Conservation (phyloP, 2,113 vertebrate species). For the Triplophysa dalaica region DNA sequence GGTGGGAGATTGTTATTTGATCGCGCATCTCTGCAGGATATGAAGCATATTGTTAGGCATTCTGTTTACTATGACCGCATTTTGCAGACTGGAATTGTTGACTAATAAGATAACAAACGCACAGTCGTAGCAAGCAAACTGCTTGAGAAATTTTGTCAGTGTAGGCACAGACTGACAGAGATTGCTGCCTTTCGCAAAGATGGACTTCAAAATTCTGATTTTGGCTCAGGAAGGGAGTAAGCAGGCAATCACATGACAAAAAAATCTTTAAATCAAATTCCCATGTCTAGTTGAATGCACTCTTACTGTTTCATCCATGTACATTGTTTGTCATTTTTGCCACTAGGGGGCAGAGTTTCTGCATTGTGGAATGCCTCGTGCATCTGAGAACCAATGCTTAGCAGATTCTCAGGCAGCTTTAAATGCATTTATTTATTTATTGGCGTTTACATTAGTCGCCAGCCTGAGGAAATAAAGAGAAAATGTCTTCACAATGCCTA, state of each 20-base stretch:
- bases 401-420: conserved; percentile 16
- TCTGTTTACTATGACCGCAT: neutral
- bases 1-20: neutral
- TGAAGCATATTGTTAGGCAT: conserved; percentile 21
- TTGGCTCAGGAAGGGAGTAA: no score
- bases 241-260: neutral
- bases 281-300: neutral
- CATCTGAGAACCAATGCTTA: neutral
- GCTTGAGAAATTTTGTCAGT: neutral
- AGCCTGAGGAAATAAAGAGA: conserved; percentile 13
- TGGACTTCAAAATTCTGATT: no score
- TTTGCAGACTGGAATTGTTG: neutral
- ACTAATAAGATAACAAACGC: neutral
- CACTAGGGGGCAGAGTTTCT: conserved; percentile 49
- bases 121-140: neutral
- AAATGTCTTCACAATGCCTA: neutral
- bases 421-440: conserved; percentile 5
- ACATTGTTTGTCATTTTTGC: neutral
- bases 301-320: neutral
- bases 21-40: conserved; percentile 8
- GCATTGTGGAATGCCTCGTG: conserved; percentile 21
- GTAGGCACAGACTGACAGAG: neutral
- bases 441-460: conserved; percentile 9
- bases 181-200: no score
- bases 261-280: neutral